Evolutionary conservation across 2,797 vertebrate species (phyloP).

Genomic region (Ptychobarbus kaznakovi): DNA sequence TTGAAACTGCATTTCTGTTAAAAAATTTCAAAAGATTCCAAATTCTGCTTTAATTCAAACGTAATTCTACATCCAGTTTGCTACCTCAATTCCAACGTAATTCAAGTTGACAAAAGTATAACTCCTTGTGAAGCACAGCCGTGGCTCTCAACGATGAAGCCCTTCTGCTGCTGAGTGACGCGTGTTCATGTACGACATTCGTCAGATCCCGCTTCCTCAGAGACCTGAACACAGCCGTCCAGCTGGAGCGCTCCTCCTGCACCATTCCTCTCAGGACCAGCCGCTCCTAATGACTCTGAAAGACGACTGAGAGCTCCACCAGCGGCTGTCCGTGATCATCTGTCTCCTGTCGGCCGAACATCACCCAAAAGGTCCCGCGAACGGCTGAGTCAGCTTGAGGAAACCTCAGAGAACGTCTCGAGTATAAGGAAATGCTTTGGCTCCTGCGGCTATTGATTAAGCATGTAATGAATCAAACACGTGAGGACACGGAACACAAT

Average conservation of each 20-base stretch:
- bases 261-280: conserved; percentile 37
- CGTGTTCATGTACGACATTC: not conserved
- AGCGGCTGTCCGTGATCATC: conserved; percentile 45
- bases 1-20: too few species aligned
- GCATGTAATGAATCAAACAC: conserved; percentile 31
- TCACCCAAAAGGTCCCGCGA: conserved; percentile 24
- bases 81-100: not conserved
- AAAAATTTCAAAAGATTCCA: too few species aligned
- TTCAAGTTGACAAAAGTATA: not conserved
- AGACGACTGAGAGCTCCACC: conserved; percentile 25
- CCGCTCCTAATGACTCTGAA: conserved; percentile 38
- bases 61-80: not conserved
- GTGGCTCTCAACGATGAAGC: not conserved
- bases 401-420: conserved; percentile 17
- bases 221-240: conserved; percentile 2
- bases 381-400: conserved; percentile 3
- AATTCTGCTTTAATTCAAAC: not conserved
- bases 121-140: not conserved
- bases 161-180: not conserved
- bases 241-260: conserved; percentile 33
- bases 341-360: not conserved
- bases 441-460: not conserved
- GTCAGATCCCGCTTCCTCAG: not conserved
- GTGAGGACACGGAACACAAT: conserved; percentile 35
- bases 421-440: conserved; percentile 21